A percentile compares a stretch with the other conserved stretches of the same genome.
Evolutionary conservation across 2,797 vertebrate species (phyloP).

Genomic region (Zalophus californianus): DNA sequence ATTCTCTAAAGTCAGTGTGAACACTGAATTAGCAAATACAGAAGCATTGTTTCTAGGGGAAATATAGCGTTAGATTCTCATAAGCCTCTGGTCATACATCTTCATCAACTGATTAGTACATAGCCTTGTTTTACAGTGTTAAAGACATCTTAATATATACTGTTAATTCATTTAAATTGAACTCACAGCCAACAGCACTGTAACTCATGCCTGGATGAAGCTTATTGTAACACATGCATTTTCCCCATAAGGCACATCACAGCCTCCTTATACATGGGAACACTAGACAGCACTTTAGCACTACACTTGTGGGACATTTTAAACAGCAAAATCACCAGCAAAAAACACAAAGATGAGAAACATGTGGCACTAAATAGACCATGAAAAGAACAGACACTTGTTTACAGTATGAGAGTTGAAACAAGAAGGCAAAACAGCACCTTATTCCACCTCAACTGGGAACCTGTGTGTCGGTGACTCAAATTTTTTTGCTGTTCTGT

Average conservation of each 20-base stretch:
- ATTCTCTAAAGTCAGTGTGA: background rate
- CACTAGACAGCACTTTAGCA: background rate
- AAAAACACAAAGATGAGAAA: background rate
- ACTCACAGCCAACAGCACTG: background rate
- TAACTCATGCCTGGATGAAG: background rate
- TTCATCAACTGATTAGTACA: background rate
- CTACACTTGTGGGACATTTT: background rate
- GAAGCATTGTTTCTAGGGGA: background rate
- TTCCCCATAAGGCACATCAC: background rate
- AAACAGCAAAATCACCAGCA: background rate
- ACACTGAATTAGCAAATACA: background rate
- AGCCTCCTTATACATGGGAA: background rate
- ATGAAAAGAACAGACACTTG: background rate
- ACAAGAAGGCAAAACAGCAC: background rate
- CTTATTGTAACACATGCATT: background rate
- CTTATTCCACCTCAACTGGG: background rate
- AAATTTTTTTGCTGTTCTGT: background rate
- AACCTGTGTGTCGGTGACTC: background rate
- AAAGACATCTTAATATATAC: background rate
- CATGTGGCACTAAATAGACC: background rate
- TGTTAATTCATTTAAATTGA: background rate
- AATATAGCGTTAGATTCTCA: background rate
- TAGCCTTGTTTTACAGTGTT: background rate
- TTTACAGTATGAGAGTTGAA: background rate
- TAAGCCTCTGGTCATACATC: background rate